Percentiles rank a stretch among this genome's conserved stretches.
These are phyloP conservation scores for Megastigmus dorsalis DNA, from an alignment of 2,888 invertebrate species.

Conservation along the genomic window DNA sequence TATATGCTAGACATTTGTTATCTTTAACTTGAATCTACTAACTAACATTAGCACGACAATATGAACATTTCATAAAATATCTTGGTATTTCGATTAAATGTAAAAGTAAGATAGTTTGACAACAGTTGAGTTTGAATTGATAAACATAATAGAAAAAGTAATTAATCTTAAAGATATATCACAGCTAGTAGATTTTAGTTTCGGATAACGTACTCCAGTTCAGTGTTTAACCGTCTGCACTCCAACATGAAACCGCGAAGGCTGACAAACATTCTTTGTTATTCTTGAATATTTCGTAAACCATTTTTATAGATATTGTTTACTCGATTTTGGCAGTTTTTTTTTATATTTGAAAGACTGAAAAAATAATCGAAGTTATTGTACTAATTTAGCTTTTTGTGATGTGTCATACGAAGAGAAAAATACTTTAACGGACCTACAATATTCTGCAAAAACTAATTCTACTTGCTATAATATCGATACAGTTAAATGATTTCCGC, in stretches of 20 bases:
- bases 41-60: too few relatives aligned
- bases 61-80: too few relatives aligned
- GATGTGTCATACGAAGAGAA: not conserved
- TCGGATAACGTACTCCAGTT: too few relatives aligned
- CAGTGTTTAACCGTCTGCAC: constrained; percentile 6
- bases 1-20: not conserved
- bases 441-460: not conserved
- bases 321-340: constrained; percentile 8
- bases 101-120: too few relatives aligned
- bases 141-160: too few relatives aligned
- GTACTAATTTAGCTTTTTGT: constrained; percentile 12
- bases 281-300: not conserved
- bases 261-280: constrained; percentile 22
- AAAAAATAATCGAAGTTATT: constrained; percentile 10
- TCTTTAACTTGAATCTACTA: not conserved
- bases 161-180: too few relatives aligned
- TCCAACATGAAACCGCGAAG: constrained; percentile 10
- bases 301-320: constrained; percentile 7
- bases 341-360: constrained; percentile 36
- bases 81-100: too few relatives aligned
- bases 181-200: too few relatives aligned
- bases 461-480: too few relatives aligned
- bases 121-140: too few relatives aligned
- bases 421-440: constrained; percentile 37
- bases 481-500: not conserved